Conservation (phyloP, 2,797 vertebrate species). For the Phyllotis vaccarum region DNA sequence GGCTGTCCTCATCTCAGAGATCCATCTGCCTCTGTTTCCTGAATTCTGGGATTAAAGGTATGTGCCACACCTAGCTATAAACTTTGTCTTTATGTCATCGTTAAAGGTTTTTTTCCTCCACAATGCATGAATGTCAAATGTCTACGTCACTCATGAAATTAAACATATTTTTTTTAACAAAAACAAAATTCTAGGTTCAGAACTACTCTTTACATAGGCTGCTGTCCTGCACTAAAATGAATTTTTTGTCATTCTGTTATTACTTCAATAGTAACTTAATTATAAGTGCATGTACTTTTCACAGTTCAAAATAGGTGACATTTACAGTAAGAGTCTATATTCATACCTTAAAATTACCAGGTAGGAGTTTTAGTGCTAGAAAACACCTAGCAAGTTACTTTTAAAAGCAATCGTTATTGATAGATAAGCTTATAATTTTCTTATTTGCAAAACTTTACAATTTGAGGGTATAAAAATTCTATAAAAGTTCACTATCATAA, state of each 20-base stretch:
- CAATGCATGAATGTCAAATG: constrained; percentile 75
- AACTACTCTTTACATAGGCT: constrained; percentile 64
- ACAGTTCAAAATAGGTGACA: constrained; percentile 80
- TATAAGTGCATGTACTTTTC: constrained; percentile 76
- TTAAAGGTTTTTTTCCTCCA: constrained; percentile 76
- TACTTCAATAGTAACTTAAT: constrained; percentile 76
- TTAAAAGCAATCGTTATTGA: constrained; percentile 70
- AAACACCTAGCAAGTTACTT: constrained; percentile 79
- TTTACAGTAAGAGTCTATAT: constrained; percentile 81
- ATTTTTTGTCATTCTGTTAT: constrained; percentile 79
- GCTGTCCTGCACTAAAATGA: constrained; percentile 76
- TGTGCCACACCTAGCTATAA: constrained; percentile 13
- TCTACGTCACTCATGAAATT: constrained; percentile 75
- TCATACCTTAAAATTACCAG: constrained; percentile 77
- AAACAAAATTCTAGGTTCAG: constrained; percentile 62
- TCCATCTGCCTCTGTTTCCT: background rate
- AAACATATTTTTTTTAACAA: constrained; percentile 73
- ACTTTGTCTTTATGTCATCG: constrained; percentile 69
- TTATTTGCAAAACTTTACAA: constrained; percentile 33
- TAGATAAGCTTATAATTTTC: constrained; percentile 50
- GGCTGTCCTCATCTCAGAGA: background rate
- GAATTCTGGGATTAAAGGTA: background rate
- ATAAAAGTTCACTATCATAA: background rate
- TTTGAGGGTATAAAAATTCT: background rate
- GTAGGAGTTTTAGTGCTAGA: constrained; percentile 78